These are phyloP conservation scores for Lipotes vexillifer DNA, from an alignment of 2,113 vertebrate species.

Conservation along the genomic window DNA sequence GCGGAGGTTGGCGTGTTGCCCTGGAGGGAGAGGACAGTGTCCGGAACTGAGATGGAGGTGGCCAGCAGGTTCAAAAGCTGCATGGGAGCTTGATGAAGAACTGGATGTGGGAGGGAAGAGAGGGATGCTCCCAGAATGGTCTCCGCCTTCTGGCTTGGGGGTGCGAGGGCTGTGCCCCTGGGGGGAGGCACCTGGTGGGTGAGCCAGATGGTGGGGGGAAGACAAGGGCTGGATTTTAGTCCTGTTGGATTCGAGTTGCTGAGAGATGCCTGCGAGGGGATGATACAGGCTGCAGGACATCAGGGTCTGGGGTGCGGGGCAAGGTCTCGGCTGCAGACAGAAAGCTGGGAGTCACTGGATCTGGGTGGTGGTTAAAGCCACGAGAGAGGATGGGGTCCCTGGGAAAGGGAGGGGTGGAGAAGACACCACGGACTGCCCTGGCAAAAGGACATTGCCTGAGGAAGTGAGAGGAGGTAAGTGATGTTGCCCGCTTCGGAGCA, in stretches of 20 bases:
- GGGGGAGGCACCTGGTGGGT: neutral
- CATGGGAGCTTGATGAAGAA: neutral
- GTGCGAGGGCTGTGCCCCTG: too few relatives aligned
- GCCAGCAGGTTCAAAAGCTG: neutral
- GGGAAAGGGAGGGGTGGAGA: neutral
- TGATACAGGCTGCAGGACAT: neutral
- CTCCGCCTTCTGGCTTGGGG: neutral
- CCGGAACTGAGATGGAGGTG: neutral
- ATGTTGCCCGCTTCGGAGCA: neutral
- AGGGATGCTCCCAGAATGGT: accelerated
- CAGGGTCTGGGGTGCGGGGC: neutral
- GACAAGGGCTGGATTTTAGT: neutral
- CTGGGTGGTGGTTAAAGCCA: neutral
- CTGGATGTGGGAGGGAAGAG: neutral
- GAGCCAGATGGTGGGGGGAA: too few relatives aligned
- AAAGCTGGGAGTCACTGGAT: neutral
- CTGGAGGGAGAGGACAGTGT: neutral
- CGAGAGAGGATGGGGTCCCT: neutral
- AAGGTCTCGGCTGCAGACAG: neutral
- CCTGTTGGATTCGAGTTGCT: neutral
- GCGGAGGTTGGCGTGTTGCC: neutral
- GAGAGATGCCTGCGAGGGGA: neutral
- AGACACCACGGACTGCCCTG: neutral
- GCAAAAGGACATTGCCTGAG: neutral
- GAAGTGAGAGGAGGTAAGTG: too few relatives aligned